A percentile compares a stretch with the other conserved stretches of the same genome.
Evolutionary conservation across 2,888 invertebrate species (phyloP).

Genomic region (Branchellion lobata): DNA sequence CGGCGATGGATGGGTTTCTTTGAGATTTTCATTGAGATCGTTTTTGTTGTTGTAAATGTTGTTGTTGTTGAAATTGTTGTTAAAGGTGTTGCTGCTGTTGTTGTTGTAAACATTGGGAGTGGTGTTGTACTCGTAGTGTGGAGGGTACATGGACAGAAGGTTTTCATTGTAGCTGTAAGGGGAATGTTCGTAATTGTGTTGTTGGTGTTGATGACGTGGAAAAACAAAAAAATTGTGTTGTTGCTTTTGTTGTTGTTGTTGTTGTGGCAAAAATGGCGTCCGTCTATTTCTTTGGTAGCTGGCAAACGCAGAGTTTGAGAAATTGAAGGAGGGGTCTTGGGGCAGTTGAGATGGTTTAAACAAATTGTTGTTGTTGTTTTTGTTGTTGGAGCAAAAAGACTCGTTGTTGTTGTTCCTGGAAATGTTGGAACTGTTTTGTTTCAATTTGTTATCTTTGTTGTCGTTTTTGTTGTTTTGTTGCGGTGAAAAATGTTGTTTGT

Average conservation of each 20-base stretch:
- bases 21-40: not conserved
- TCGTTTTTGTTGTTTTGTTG: constrained; percentile 1
- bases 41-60: not conserved
- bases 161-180: not conserved
- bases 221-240: not conserved
- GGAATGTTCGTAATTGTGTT: constrained; percentile 3
- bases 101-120: not conserved
- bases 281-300: constrained; percentile 26
- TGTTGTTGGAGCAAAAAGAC: not conserved
- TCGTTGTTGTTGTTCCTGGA: not conserved
- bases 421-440: not conserved
- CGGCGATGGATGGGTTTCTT: not conserved
- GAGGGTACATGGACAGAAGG: not conserved
- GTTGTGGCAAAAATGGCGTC: not conserved
- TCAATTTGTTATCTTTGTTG: not conserved
- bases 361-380: not conserved
- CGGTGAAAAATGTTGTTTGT: constrained; percentile 3
- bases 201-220: constrained; percentile 19
- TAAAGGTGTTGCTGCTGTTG: not conserved
- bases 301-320: constrained; percentile 28
- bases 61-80: constrained; percentile 7
- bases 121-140: not conserved
- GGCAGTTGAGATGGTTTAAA: too few species aligned
- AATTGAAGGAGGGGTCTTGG: not conserved
- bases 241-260: not conserved